Evolutionary conservation across 2,888 invertebrate species (phyloP).

Genomic region (Drosophila melanocephala): DNA sequence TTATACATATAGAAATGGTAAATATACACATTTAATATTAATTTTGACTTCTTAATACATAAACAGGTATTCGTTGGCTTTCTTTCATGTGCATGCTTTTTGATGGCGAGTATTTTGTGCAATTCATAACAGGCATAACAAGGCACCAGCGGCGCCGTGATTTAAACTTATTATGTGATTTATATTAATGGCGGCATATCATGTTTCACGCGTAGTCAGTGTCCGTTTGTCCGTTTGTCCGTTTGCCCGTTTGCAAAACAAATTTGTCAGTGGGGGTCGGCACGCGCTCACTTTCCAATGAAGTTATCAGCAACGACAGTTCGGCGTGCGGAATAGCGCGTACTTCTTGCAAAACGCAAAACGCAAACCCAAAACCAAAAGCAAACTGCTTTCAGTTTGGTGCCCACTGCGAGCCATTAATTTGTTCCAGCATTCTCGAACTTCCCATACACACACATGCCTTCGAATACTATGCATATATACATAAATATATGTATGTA

Average conservation of each 20-base stretch:
- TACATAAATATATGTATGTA: background rate
- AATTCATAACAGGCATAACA: slow-evolving; percentile 35
- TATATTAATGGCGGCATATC: slow-evolving; percentile 83
- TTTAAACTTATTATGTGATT: slow-evolving; percentile 79
- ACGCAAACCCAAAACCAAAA: slow-evolving; percentile 14
- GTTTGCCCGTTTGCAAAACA: slow-evolving; percentile 64
- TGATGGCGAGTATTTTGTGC: slow-evolving; percentile 42
- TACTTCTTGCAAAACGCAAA: slow-evolving; percentile 23
- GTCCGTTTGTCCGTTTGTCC: slow-evolving; percentile 49
- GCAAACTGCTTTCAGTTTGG: slow-evolving; percentile 40
- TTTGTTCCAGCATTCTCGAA: background rate
- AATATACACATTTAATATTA: background rate
- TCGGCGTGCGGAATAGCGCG: slow-evolving; percentile 47
- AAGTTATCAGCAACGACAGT: slow-evolving; percentile 67
- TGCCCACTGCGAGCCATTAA: slow-evolving; percentile 33
- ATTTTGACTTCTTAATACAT: background rate
- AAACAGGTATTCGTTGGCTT: slow-evolving; percentile 35
- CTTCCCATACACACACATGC: background rate
- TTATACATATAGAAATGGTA: background rate
- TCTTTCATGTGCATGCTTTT: slow-evolving; percentile 39
- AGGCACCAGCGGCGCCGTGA: slow-evolving; percentile 52
- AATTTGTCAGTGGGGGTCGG: slow-evolving; percentile 86
- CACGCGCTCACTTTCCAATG: slow-evolving; percentile 83
- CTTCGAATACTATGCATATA: background rate
- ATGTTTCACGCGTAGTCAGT: slow-evolving; percentile 83